These are phyloP conservation scores for Dipus sagitta DNA, from an alignment of 2,797 vertebrate species.

Conservation along the genomic window DNA sequence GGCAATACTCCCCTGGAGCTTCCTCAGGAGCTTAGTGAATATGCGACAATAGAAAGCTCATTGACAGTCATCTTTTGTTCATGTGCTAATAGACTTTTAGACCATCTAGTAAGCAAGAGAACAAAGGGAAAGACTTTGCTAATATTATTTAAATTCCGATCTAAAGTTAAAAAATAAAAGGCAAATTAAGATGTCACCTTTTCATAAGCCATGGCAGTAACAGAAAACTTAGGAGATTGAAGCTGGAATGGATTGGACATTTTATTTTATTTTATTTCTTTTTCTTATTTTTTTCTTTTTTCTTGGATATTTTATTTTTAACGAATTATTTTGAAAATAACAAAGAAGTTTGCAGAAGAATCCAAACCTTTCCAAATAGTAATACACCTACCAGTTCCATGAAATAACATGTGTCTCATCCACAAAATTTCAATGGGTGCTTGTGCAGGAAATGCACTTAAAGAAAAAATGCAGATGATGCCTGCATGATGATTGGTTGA, in stretches of 20 bases:
- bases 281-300: no score
- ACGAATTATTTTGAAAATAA: conserved; percentile 62
- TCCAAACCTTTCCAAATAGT: not conserved
- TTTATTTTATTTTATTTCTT: not conserved
- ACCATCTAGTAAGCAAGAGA: not conserved
- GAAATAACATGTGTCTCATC: conserved; percentile 42
- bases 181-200: not conserved
- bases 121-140: not conserved
- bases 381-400: not conserved
- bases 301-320: not conserved
- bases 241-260: not conserved
- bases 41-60: not conserved
- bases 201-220: not conserved
- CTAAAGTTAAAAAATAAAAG: not conserved
- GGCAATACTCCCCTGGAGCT: not conserved
- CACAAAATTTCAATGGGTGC: not conserved
- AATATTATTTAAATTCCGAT: not conserved
- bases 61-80: not conserved
- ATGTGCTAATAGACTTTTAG: conserved; percentile 29
- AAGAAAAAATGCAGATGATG: conserved; percentile 30
- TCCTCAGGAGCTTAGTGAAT: not conserved
- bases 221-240: not conserved
- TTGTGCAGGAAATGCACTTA: not conserved
- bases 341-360: not conserved
- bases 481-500: not conserved